These are phyloP conservation scores for Colaptes auratus DNA, from an alignment of 2,113 vertebrate genomes.

Conservation along the genomic window DNA sequence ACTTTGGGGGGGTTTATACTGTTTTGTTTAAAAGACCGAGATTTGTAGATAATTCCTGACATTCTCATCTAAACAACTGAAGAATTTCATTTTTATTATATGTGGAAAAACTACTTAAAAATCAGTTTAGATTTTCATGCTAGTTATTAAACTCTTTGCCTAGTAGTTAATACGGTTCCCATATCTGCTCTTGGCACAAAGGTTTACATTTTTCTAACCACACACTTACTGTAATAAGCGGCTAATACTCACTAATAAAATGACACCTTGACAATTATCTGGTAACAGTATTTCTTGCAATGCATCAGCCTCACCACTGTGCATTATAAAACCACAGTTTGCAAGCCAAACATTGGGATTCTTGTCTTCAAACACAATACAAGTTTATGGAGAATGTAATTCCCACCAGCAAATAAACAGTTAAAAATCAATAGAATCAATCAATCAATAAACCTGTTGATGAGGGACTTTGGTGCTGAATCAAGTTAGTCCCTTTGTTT, in stretches of 20 bases:
- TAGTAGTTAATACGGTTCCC: not conserved
- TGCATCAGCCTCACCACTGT: not conserved
- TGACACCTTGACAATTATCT: not conserved
- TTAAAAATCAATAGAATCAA: too few species aligned
- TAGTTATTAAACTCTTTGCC: conserved; percentile 15
- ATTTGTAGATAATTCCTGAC: not conserved
- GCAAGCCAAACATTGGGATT: not conserved
- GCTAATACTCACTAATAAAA: conserved; percentile 37
- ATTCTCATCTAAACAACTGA: not conserved
- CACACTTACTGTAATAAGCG: conserved; percentile 23
- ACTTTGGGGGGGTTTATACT: not conserved
- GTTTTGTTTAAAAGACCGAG: not conserved
- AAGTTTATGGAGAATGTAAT: conserved; percentile 9
- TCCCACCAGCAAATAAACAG: not conserved
- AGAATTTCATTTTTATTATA: not conserved
- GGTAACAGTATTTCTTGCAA: not conserved
- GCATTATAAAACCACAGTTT: not conserved
- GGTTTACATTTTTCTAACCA: conserved; percentile 26
- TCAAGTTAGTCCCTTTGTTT: conserved; percentile 2
- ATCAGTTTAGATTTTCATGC: not conserved
- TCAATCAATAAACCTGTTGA: not conserved
- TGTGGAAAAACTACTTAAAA: not conserved
- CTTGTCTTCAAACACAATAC: not conserved
- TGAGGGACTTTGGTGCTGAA: not conserved
- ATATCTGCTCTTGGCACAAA: conserved; percentile 34